These are phyloP conservation scores for Oncorhynchus clarkii DNA, from an alignment of 2,113 vertebrate genomes.

Conservation along the genomic window DNA sequence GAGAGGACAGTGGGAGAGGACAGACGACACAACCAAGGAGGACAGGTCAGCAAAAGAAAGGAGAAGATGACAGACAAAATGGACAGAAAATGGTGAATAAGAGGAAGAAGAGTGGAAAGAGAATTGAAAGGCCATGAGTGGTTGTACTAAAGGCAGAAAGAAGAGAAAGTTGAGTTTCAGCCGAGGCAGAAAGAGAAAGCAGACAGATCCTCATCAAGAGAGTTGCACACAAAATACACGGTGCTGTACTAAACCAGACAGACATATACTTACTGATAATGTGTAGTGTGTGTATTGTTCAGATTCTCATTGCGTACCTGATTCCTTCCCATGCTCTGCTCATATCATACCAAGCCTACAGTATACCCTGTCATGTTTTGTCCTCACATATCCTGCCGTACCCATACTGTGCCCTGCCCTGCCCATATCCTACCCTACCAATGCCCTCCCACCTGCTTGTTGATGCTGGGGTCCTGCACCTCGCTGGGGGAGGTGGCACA, in stretches of 20 bases:
- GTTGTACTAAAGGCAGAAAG: constrained; percentile 47
- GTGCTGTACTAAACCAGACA: too few species aligned
- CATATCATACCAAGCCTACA: too few species aligned
- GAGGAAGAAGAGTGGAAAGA: constrained; percentile 64
- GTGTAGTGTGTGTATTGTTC: too few species aligned
- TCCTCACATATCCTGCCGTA: too few species aligned
- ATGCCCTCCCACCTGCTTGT: constrained; percentile 82
- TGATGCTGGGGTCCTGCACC: constrained; percentile 76
- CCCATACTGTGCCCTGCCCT: neutral
- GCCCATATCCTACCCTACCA: neutral
- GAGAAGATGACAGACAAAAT: constrained; percentile 30
- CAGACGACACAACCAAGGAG: neutral
- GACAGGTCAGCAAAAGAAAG: constrained; percentile 15
- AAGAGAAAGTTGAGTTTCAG: constrained; percentile 38
- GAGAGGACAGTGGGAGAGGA: constrained; percentile 9
- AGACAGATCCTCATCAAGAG: neutral
- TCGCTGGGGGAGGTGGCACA: constrained; percentile 83
- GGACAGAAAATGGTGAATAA: constrained; percentile 56
- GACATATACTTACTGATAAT: too few species aligned
- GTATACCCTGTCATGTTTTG: too few species aligned
- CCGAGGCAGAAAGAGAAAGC: constrained; percentile 15
- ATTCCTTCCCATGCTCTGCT: neutral
- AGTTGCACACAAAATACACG: neutral
- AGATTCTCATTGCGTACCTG: neutral
- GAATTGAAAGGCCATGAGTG: constrained; percentile 69